Percentiles rank a stretch among this genome's conserved stretches.
Conservation (phyloP, 2,888 invertebrate species). For the Acanthosepion lycidas region DNA sequence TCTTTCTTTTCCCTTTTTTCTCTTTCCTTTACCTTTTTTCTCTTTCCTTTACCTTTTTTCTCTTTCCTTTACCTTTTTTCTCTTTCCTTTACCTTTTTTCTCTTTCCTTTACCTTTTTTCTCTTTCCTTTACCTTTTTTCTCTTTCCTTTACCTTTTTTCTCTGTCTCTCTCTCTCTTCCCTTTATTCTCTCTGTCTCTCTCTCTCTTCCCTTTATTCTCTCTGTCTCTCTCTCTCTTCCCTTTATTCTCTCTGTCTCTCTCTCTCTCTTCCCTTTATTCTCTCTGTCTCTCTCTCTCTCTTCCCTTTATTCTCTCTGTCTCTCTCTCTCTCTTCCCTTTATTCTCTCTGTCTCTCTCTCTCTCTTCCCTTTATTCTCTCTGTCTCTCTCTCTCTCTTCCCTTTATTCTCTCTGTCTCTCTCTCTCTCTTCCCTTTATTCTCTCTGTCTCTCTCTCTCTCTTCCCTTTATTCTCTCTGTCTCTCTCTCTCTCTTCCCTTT, state of each 20-base stretch:
- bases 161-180: too few species aligned
- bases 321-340: neutral
- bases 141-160: neutral
- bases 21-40: neutral
- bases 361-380: too few species aligned
- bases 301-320: neutral
- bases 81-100: fast-evolving
- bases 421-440: too few species aligned
- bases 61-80: neutral
- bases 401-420: too few species aligned
- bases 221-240: too few species aligned
- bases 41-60: fast-evolving
- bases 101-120: neutral
- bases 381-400: too few species aligned
- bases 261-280: neutral
- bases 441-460: too few species aligned
- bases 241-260: too few species aligned
- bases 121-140: neutral
- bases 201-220: too few species aligned
- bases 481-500: neutral
- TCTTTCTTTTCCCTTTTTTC: neutral
- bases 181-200: too few species aligned
- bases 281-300: neutral
- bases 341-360: too few species aligned
- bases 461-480: neutral